These are phyloP conservation scores for Mobula birostris DNA, from an alignment of 2,113 vertebrate species.

Conservation along the genomic window DNA sequence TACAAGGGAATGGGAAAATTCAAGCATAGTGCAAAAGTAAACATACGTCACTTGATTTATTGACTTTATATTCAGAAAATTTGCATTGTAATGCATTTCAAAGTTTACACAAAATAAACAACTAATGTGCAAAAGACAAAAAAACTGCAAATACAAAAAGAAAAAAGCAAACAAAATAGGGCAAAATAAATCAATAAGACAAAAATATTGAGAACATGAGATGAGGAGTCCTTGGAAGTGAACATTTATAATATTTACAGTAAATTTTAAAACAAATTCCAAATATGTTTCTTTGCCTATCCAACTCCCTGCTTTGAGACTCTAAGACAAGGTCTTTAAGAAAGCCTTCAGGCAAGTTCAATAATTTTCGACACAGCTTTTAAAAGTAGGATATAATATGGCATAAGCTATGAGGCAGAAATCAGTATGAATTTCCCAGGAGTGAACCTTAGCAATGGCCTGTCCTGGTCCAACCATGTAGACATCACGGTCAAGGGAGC, in stretches of 20 bases:
- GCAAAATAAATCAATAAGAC: no score
- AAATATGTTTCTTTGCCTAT: background rate
- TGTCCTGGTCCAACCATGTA: no score
- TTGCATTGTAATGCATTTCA: background rate
- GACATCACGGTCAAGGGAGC: no score
- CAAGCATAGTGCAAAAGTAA: background rate
- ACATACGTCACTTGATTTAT: background rate
- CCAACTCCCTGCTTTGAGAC: background rate
- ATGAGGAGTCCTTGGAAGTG: no score
- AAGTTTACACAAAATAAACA: no score
- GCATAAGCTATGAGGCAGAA: background rate
- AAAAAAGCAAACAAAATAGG: no score
- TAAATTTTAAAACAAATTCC: background rate
- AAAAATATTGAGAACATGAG: no score
- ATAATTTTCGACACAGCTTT: no score
- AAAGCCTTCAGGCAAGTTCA: background rate
- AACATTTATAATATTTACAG: background rate
- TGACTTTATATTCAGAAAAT: background rate
- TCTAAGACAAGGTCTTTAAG: background rate
- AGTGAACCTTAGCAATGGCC: no score
- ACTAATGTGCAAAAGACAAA: no score
- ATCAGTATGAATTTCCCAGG: background rate
- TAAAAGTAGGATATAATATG: no score
- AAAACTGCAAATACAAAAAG: no score
- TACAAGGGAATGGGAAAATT: background rate